Base-by-base conservation (phyloP, 2,888 invertebrate species). In the Rotaria macrura region DNA sequence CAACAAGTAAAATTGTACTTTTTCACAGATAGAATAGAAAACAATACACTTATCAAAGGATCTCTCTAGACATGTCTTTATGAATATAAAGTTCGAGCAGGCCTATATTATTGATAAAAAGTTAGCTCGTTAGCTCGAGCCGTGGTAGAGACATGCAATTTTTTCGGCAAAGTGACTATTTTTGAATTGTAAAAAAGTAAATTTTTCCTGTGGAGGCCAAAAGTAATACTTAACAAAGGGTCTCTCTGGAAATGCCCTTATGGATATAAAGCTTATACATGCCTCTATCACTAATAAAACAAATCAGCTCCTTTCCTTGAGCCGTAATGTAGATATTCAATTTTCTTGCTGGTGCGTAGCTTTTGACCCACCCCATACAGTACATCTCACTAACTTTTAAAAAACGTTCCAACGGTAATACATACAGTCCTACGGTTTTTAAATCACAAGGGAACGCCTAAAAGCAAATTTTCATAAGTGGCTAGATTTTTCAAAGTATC, bases 11-110 rank as follows among this genome's bases (percentile, higher is more conserved):
- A 74, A 74, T 74, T 74, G 3, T 43, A 74, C 25, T 74, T 74
- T 20, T 74, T 74, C 74, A 74, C 74, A 74, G 74, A 74, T 34
- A 72, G 72, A 17, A 72, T 72, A 72, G 38, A 72, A 72, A 72
- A 72, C 38, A 72, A 72, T 34, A n/a, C 14, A 57, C 57, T n/a
- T 57, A 57, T 12, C 29, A 29, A 23, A 57, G n/a, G 29, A 23
- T 57, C 57, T 57, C n/a, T 57, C 57, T 57, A 29, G n/a, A 6
- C n/a, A 65, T 65, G 65, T 65, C 65, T 65, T n/a, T 65, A 65
- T 65, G 9, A 17, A 34, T 65, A 65, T 34, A 34, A 65, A 65
- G 65, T 34, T 65, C 17, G 17, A 29, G 34, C 65, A 34, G 23
- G 34, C 34, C 65, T 65, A 12, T 65, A 65, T 65, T 34, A 34